Evolutionary conservation across 2,888 invertebrate genomes (phyloP).

Genomic region (Seladonia tumulorum): DNA sequence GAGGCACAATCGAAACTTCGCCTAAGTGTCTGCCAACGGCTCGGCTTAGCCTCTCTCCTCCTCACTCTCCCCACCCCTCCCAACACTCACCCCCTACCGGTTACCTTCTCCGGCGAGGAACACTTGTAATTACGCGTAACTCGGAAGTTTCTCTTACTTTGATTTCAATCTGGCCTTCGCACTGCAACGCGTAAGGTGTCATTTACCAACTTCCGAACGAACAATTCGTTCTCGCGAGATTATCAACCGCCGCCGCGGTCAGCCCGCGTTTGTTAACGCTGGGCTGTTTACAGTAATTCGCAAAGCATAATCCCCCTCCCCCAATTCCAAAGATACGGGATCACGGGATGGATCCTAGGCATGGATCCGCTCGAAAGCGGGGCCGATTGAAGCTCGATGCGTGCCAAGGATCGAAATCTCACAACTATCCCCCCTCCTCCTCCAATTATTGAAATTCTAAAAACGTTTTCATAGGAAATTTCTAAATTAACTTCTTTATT

Average conservation of each 20-base stretch:
- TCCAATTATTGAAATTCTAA: too few relatives aligned
- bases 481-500: too few relatives aligned
- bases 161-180: conserved; percentile 59
- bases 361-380: too few relatives aligned
- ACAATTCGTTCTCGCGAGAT: conserved; percentile 52
- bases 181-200: conserved; percentile 51
- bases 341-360: too few relatives aligned
- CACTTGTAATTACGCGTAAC: conserved; percentile 65
- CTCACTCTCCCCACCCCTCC: too few relatives aligned
- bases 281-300: too few relatives aligned
- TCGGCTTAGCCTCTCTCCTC: conserved; percentile 61
- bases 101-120: conserved; percentile 53
- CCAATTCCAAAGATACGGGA: too few relatives aligned
- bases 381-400: too few relatives aligned
- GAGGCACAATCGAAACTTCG: conserved; percentile 79
- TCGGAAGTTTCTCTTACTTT: conserved; percentile 62
- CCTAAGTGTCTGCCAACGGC: conserved; percentile 73
- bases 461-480: too few relatives aligned
- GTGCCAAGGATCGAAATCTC: too few relatives aligned
- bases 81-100: conserved; percentile 10
- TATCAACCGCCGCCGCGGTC: conserved; percentile 12
- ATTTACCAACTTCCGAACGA: conserved; percentile 60
- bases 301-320: too few relatives aligned
- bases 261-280: not conserved
- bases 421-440: too few relatives aligned